These are phyloP conservation scores for Molothrus ater DNA, from an alignment of 2,797 vertebrate genomes.

Conservation along the genomic window DNA sequence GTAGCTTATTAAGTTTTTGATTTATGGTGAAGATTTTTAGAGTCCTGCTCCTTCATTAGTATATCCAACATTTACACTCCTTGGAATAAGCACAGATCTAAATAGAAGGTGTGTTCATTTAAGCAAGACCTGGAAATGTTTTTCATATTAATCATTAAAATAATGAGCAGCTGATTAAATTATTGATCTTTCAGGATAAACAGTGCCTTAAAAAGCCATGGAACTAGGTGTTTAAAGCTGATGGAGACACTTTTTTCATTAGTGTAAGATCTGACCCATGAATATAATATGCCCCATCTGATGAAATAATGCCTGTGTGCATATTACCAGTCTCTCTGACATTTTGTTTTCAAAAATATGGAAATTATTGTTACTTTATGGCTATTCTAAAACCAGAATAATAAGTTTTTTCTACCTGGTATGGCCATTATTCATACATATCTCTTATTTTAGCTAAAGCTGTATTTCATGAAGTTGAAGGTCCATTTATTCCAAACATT, in stretches of 20 bases:
- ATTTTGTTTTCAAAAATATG: not conserved
- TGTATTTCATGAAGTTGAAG: not conserved
- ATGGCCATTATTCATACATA: not conserved
- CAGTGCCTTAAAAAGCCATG: not conserved
- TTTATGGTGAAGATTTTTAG: not conserved
- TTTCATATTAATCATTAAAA: not conserved
- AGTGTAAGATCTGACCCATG: not conserved
- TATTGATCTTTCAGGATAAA: conserved; percentile 36
- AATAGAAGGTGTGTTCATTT: not conserved
- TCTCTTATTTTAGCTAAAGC: not conserved
- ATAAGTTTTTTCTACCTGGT: not conserved
- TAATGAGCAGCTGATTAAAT: conserved; percentile 26
- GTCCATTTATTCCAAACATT: conserved; percentile 12
- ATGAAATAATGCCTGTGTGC: not conserved
- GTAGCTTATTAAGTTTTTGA: not conserved
- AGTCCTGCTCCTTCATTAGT: not conserved
- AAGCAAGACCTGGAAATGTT: not conserved
- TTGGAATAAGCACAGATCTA: not conserved
- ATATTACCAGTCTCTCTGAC: not conserved
- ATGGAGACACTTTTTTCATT: not conserved
- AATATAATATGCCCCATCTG: not conserved
- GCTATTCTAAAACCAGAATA: not conserved
- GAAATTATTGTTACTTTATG: conserved; percentile 3
- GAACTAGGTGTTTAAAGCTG: not conserved
- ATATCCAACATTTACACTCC: not conserved